phyloP scores from a whole-genome alignment of 2,888 invertebrate species.

The Oscheius sp. region DNA sequence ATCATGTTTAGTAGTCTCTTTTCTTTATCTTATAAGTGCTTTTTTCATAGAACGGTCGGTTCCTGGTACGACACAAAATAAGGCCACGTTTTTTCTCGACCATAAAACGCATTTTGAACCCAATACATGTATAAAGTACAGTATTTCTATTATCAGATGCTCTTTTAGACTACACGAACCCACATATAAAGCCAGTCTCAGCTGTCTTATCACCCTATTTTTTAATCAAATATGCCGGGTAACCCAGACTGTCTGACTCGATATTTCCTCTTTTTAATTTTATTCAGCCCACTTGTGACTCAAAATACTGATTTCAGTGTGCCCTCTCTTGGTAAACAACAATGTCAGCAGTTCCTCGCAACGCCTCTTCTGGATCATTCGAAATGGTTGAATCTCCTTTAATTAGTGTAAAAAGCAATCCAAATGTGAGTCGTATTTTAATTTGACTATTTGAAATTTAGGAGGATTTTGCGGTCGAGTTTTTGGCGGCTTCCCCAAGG shows the following conservation, averaged over 20 bases:
- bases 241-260: constrained; percentile 1
- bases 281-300: neutral
- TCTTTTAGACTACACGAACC: no score
- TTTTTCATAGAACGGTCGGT: no score
- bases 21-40: no score
- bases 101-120: no score
- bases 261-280: neutral
- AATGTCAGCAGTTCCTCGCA: neutral
- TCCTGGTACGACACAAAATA: no score
- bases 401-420: neutral
- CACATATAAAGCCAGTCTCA: neutral
- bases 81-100: no score
- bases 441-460: neutral
- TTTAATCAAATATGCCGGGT: neutral
- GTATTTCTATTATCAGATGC: no score
- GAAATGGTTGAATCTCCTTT: neutral
- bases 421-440: neutral
- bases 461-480: neutral
- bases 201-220: constrained; percentile 4
- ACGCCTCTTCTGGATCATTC: neutral
- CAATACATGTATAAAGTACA: no score
- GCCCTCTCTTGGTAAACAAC: constrained; percentile 3
- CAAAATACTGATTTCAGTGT: no score
- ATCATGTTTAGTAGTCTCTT: no score
- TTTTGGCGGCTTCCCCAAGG: neutral